These are phyloP conservation scores for Leptodirus hochenwartii DNA, from an alignment of 2,888 invertebrate genomes.

Conservation along the genomic window DNA sequence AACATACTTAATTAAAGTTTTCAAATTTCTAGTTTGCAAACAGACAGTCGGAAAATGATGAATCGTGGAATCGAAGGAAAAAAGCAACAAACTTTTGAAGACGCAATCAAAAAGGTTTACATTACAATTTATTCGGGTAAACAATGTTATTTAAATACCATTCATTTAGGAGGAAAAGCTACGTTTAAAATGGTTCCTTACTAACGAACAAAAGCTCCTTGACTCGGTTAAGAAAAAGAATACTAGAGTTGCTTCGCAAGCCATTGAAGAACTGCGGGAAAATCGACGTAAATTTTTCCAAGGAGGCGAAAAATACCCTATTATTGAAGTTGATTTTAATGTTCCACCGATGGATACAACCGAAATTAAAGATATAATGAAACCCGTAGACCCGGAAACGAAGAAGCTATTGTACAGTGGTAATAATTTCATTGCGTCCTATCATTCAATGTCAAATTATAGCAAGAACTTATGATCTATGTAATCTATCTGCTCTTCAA, in stretches of 20 bases:
- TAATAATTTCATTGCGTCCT: slow-evolving; percentile 15
- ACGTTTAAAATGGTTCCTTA: slow-evolving; percentile 24
- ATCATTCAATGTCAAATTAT: background rate
- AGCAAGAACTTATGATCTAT: background rate
- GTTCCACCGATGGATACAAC: slow-evolving; percentile 14
- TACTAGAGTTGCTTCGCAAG: slow-evolving; percentile 17
- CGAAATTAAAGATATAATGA: slow-evolving; percentile 25
- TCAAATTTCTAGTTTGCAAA: too few species aligned
- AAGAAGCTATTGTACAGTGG: slow-evolving; percentile 29
- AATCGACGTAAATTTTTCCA: slow-evolving; percentile 12
- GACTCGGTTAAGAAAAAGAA: slow-evolving; percentile 18
- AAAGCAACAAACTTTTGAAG: too few species aligned
- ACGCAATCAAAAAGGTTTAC: too few species aligned
- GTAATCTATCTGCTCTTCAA: background rate
- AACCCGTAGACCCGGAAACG: slow-evolving; percentile 31
- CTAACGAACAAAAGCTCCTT: slow-evolving; percentile 21
- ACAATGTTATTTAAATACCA: too few species aligned
- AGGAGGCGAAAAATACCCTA: slow-evolving; percentile 11
- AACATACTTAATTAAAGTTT: too few species aligned
- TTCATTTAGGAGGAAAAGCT: slow-evolving; percentile 22
- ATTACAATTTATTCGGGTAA: too few species aligned
- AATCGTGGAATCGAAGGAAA: too few species aligned
- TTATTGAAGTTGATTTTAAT: too few species aligned
- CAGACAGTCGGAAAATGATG: too few species aligned
- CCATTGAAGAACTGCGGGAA: slow-evolving; percentile 16